Percentiles rank a stretch among this genome's conserved stretches.
Conservation (phyloP, 2,888 invertebrate genomes). For the Hylaea fasciaria region DNA sequence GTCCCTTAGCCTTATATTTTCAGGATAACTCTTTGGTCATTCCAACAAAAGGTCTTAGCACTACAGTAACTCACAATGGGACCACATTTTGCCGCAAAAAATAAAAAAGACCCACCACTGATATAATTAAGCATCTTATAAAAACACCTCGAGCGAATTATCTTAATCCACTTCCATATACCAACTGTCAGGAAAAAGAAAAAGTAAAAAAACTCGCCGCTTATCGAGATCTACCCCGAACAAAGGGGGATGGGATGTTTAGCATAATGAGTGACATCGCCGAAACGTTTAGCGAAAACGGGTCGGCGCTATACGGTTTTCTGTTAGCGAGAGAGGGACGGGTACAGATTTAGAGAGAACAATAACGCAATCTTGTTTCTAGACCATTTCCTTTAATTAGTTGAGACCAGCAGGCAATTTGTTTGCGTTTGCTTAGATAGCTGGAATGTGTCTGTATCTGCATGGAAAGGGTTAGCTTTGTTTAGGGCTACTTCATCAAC, state of each 20-base stretch:
- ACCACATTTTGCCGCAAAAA: conserved; percentile 40
- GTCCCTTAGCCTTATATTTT: too few relatives aligned
- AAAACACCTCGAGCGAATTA: conserved; percentile 72
- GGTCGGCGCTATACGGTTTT: conserved; percentile 45
- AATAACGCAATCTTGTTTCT: conserved; percentile 86
- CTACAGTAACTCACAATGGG: conserved; percentile 19
- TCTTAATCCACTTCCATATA: conserved; percentile 83
- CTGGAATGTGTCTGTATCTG: conserved; percentile 57
- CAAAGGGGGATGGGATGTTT: conserved; percentile 79
- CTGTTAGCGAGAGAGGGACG: conserved; percentile 49
- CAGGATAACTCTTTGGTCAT: neutral
- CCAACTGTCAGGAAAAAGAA: conserved; percentile 79
- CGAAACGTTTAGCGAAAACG: conserved; percentile 74
- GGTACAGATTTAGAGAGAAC: conserved; percentile 70
- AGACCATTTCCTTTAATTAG: conserved; percentile 85
- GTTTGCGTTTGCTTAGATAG: conserved; percentile 72
- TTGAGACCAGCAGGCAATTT: conserved; percentile 78
- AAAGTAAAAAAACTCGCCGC: conserved; percentile 58
- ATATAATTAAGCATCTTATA: conserved; percentile 71
- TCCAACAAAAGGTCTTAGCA: conserved; percentile 18
- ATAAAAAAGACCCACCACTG: conserved; percentile 40
- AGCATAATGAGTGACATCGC: conserved; percentile 84
- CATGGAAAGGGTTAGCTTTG: conserved; percentile 43
- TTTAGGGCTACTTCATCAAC: conserved; percentile 7
- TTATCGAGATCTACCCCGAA: conserved; percentile 75